Evolutionary conservation across 2,888 invertebrate species (phyloP).

Genomic region (Resseliella maxima): DNA sequence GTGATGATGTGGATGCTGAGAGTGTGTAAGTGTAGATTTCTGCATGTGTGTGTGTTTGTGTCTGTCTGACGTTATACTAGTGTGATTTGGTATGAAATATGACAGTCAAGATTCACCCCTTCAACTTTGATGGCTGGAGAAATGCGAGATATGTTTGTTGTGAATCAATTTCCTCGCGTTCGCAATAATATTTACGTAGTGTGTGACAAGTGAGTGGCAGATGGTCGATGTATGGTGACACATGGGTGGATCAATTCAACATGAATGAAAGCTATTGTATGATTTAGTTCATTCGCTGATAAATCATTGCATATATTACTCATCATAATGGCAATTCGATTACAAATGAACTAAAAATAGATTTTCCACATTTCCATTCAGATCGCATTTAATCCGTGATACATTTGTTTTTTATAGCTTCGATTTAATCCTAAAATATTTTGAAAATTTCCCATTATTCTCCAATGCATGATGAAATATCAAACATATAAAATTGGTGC

Average conservation of each 20-base stretch:
- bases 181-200: constrained; percentile 4
- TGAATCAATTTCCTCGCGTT: not conserved
- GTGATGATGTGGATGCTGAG: constrained; percentile 11
- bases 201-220: not conserved
- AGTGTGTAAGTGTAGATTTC: not conserved
- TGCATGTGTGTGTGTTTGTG: not conserved
- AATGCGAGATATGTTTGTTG: not conserved
- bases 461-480: too few species aligned
- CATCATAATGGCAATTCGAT: too few species aligned
- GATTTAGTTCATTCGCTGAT: too few species aligned
- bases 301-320: too few species aligned
- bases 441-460: too few species aligned
- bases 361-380: too few species aligned
- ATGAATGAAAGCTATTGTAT: constrained; percentile 31
- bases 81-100: not conserved
- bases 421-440: too few species aligned
- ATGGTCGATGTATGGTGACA: not conserved
- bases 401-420: too few species aligned
- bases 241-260: not conserved
- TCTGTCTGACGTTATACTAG: too few species aligned
- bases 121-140: not conserved
- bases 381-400: too few species aligned
- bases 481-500: too few species aligned
- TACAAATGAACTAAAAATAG: too few species aligned
- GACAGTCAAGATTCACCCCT: not conserved